phyloP scores from a whole-genome alignment of 2,113 vertebrate genomes.

The Haemorhous mexicanus region DNA sequence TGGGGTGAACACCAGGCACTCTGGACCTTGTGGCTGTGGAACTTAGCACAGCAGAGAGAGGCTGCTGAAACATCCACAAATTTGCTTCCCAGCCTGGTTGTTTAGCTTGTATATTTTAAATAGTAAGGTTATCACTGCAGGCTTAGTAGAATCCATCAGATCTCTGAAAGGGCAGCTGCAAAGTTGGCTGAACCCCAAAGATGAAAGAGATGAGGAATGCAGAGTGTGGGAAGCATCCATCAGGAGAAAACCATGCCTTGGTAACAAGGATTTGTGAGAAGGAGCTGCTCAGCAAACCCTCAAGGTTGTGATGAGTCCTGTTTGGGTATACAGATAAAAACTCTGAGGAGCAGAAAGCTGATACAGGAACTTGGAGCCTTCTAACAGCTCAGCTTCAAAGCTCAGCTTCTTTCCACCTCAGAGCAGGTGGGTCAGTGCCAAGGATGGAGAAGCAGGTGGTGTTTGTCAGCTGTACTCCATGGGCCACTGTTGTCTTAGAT shows the following conservation, averaged over 20 bases:
- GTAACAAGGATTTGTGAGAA: neutral
- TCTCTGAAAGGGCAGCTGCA: neutral
- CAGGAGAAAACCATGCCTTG: neutral
- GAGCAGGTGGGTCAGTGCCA: neutral
- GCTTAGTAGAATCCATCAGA: neutral
- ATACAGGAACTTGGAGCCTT: neutral
- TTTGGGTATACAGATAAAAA: neutral
- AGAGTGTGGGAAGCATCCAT: fast-evolving
- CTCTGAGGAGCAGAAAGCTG: neutral
- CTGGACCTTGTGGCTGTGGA: neutral
- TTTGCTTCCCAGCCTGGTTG: neutral
- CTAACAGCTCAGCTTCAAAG: neutral
- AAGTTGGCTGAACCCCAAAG: neutral
- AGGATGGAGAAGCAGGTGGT: neutral
- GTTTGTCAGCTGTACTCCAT: neutral
- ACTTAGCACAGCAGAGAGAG: neutral
- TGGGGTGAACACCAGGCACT: fast-evolving
- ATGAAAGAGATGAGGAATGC: neutral
- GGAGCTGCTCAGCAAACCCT: neutral
- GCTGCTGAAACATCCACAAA: neutral
- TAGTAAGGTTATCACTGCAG: neutral
- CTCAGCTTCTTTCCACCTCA: neutral
- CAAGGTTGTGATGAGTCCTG: neutral
- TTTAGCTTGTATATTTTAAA: neutral
- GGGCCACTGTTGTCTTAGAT: too few species aligned